A percentile compares a stretch with the other conserved stretches of the same genome.
Evolutionary conservation across 1,140 invertebrate genomes (phyloP).

Genomic region (Micrasema longulum): DNA sequence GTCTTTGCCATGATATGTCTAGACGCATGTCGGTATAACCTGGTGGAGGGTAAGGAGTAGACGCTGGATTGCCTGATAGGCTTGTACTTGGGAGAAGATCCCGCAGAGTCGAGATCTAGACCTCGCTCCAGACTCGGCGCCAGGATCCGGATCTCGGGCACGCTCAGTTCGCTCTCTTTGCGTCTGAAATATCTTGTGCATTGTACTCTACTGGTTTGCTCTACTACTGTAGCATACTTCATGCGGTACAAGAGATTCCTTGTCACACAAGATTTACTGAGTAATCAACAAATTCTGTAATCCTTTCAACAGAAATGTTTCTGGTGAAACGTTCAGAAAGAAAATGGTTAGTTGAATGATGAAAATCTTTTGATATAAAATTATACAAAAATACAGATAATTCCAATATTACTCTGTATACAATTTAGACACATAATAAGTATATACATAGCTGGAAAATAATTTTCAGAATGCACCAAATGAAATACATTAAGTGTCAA

Average conservation of each 20-base stretch:
- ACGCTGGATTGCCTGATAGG: constrained; percentile 51
- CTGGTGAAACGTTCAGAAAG: no score
- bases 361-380: no score
- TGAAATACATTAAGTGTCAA: background rate
- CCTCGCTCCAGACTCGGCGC: constrained; percentile 82
- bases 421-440: no score
- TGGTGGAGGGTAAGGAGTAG: constrained; percentile 54
- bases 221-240: constrained; percentile 25
- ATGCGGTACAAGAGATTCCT: background rate
- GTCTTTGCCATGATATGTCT: constrained; percentile 32
- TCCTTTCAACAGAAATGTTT: no score
- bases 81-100: constrained; percentile 57
- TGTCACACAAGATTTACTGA: no score
- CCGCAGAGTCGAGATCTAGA: constrained; percentile 67
- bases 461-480: background rate
- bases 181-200: constrained; percentile 66
- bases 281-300: no score
- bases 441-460: constrained; percentile 44
- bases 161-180: constrained; percentile 76
- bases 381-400: no score
- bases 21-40: constrained; percentile 46
- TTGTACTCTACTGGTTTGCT: constrained; percentile 53
- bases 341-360: no score
- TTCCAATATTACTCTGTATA: no score
- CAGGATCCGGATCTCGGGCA: constrained; percentile 82